phyloP scores from a whole-genome alignment of 2,797 vertebrate genomes.

The Parauchenoglanis punctatus region DNA sequence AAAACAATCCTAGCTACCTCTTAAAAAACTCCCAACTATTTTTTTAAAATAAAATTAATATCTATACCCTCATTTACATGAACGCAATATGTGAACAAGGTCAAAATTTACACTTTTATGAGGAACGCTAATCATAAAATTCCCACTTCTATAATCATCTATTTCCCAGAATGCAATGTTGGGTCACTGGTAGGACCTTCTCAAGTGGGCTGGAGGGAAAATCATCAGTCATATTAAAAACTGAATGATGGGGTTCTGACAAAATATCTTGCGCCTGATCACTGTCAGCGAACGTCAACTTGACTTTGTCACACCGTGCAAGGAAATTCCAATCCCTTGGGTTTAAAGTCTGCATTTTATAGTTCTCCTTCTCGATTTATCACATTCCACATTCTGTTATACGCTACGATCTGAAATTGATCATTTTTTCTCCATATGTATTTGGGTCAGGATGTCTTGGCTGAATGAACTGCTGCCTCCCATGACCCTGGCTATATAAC shows the following conservation, averaged over 20 bases:
- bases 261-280: not conserved
- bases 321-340: not conserved
- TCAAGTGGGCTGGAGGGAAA: constrained; percentile 1
- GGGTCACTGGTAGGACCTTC: not conserved
- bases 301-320: not conserved
- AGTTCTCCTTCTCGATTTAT: not conserved
- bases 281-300: not conserved
- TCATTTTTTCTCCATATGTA: not conserved
- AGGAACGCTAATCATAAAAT: not conserved
- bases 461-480: not conserved
- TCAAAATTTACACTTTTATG: not conserved
- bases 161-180: not conserved
- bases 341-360: not conserved
- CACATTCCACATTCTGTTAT: not conserved
- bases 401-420: not conserved
- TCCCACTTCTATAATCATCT: not conserved
- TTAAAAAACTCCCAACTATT: too few species aligned
- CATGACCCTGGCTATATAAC: too few species aligned
- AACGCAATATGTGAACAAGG: not conserved
- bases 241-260: not conserved
- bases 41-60: not conserved
- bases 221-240: not conserved
- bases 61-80: not conserved
- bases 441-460: not conserved
- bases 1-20: too few species aligned